Conservation (phyloP, 2,113 vertebrate species). For the Anhinga anhinga region DNA sequence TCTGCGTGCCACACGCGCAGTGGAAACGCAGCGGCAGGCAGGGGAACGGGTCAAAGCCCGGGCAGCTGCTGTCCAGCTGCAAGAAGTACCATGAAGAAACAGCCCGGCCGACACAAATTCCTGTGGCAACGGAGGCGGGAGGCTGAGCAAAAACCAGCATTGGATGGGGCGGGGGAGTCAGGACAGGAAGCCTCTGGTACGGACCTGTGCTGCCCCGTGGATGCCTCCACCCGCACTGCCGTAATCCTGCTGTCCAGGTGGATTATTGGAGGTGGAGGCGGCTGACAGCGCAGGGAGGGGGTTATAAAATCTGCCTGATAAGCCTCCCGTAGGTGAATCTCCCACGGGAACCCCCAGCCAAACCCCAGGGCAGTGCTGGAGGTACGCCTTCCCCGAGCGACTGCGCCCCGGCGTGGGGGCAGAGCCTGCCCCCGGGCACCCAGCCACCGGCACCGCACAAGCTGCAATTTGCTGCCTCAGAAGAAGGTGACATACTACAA, state of each 20-base stretch:
- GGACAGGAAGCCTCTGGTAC: neutral
- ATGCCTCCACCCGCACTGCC: neutral
- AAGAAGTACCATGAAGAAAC: neutral
- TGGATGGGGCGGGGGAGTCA: neutral
- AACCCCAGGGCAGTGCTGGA: neutral
- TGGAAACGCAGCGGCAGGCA: neutral
- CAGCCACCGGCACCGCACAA: neutral
- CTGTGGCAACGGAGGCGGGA: fast-evolving
- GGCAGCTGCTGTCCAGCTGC: slow-evolving; percentile 20
- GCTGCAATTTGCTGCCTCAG: neutral
- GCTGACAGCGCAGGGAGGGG: neutral
- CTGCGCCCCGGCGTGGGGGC: neutral
- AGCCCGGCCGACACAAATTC: fast-evolving
- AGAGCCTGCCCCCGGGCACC: neutral
- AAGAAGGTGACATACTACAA: neutral
- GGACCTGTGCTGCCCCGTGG: neutral
- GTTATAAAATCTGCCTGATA: neutral
- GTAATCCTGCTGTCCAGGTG: neutral
- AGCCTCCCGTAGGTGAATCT: neutral
- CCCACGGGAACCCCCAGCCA: neutral
- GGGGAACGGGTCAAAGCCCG: neutral
- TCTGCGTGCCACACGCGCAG: neutral
- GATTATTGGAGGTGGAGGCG: neutral
- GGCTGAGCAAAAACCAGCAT: neutral
- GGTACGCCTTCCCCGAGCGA: fast-evolving